Evolutionary conservation across 2,888 invertebrate genomes (phyloP).

Genomic region (Luperina nickerlii): DNA sequence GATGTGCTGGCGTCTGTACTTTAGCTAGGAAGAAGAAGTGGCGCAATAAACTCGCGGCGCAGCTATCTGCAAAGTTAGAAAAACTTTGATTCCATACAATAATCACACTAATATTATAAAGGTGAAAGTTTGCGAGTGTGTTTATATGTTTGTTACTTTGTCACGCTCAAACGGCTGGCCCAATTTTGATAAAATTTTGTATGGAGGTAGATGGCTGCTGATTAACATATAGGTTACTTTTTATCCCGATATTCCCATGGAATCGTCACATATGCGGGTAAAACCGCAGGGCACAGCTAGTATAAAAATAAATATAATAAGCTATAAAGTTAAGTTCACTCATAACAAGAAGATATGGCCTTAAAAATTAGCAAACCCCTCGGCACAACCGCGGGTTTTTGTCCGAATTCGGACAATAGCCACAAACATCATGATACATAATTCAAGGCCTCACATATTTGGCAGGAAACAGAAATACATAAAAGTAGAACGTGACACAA

Average conservation of each 20-base stretch:
- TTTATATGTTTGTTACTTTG: too few species aligned
- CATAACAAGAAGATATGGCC: background rate
- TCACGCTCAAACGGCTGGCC: too few species aligned
- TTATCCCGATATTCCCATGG: too few species aligned
- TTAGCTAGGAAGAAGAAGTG: background rate
- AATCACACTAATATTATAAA: background rate
- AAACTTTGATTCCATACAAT: background rate
- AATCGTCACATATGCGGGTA: too few species aligned
- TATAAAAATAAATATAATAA: background rate
- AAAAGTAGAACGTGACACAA: conserved; percentile 63
- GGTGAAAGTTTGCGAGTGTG: too few species aligned
- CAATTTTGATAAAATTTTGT: too few species aligned
- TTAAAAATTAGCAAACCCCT: conserved; percentile 26
- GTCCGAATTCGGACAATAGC: conserved; percentile 43
- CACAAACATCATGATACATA: conserved; percentile 48
- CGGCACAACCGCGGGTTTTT: conserved; percentile 25
- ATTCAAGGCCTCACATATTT: conserved; percentile 50
- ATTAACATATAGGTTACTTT: too few species aligned
- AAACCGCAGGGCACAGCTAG: too few species aligned
- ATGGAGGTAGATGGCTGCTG: too few species aligned
- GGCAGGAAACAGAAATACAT: conserved; percentile 52
- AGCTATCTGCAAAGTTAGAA: background rate
- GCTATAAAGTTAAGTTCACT: background rate
- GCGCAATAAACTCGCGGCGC: background rate
- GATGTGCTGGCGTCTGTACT: background rate